phyloP scores from a whole-genome alignment of 2,797 vertebrate genomes.

The Alfaro cultratus region DNA sequence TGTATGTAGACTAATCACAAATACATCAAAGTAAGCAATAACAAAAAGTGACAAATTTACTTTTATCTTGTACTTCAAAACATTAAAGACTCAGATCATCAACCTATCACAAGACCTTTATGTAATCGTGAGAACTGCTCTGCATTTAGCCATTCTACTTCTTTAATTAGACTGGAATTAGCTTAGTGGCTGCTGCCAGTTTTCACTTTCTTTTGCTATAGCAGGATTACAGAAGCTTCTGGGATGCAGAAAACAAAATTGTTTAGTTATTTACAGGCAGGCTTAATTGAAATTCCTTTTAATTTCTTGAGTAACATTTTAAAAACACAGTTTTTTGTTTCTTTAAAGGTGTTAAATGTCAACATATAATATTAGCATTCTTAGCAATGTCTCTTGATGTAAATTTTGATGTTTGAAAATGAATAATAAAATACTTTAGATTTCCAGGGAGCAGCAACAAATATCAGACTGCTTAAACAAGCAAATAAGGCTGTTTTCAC shows the following conservation, averaged over 20 bases:
- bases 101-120: constrained; percentile 56
- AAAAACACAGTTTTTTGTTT: constrained; percentile 34
- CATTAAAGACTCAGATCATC: constrained; percentile 34
- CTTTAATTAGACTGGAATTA: constrained; percentile 54
- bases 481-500: constrained; percentile 47
- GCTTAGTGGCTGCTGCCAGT: constrained; percentile 36
- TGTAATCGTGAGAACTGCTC: constrained; percentile 57
- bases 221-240: constrained; percentile 27
- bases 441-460: constrained; percentile 19
- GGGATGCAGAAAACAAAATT: constrained; percentile 3
- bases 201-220: constrained; percentile 44
- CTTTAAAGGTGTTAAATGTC: constrained; percentile 23
- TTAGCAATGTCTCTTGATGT: background rate
- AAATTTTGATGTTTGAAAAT: background rate
- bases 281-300: background rate
- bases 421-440: constrained; percentile 12
- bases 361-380: background rate
- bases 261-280: constrained; percentile 13
- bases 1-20: background rate
- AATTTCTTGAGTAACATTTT: background rate
- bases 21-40: background rate
- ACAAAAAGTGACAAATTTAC: background rate
- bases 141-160: constrained; percentile 50
- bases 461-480: constrained; percentile 13
- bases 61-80: constrained; percentile 1